Conservation (phyloP, 1,140 invertebrate genomes). For the Antheraea mylitta region DNA sequence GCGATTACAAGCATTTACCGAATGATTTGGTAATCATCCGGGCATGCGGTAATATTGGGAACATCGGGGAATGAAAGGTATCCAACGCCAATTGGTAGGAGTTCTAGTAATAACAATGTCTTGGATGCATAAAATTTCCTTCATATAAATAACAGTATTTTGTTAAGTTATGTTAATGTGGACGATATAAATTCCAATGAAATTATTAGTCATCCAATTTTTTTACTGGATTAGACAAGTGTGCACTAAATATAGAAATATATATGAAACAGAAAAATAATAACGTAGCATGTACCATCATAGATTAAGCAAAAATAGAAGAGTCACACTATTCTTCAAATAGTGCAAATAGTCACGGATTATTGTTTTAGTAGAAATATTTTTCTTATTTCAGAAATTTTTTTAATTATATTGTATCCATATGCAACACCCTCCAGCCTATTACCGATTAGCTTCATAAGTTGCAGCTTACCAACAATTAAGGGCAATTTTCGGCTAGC, state of each 20-base stretch:
- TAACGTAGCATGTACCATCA: too few relatives aligned
- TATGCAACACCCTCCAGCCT: background rate
- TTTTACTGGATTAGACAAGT: background rate
- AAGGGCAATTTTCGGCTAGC: constrained; percentile 68
- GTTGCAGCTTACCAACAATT: constrained; percentile 61
- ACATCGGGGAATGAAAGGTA: constrained; percentile 47
- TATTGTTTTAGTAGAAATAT: too few relatives aligned
- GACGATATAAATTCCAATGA: constrained; percentile 7
- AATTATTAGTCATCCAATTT: constrained; percentile 1
- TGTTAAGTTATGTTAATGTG: constrained; percentile 41
- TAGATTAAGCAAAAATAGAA: too few relatives aligned
- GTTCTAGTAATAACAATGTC: constrained; percentile 31
- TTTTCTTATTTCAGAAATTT: background rate
- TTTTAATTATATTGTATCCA: background rate
- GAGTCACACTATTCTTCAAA: too few relatives aligned
- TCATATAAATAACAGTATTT: constrained; percentile 50
- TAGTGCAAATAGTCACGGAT: too few relatives aligned
- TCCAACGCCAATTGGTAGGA: constrained; percentile 27
- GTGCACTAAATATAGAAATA: background rate
- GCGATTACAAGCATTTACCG: constrained; percentile 70
- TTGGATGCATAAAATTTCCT: constrained; percentile 23
- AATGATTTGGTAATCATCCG: constrained; percentile 65
- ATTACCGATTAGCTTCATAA: constrained; percentile 13
- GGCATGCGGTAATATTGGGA: constrained; percentile 51
- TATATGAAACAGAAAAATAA: too few relatives aligned